Conservation (phyloP, 2,888 invertebrate genomes). For the Tineola bisselliella region DNA sequence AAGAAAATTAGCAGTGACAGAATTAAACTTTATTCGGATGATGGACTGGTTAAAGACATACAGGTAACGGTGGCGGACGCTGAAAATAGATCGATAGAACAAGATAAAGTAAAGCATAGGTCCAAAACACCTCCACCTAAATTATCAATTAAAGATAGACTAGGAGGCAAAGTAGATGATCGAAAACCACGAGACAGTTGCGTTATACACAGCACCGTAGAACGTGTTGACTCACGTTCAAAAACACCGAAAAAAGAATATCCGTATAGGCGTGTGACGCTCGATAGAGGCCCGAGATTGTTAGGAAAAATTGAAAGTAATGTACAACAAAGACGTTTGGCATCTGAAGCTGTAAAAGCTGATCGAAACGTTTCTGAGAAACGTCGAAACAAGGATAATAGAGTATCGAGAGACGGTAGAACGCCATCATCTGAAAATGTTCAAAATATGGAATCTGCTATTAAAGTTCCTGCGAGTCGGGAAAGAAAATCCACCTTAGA, state of each 20-base stretch:
- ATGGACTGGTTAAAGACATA: conserved; percentile 39
- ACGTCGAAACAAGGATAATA: conserved; percentile 26
- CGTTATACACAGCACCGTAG: conserved; percentile 63
- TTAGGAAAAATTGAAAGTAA: conserved; percentile 37
- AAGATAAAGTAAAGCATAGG: conserved; percentile 46
- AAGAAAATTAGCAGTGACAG: conserved; percentile 77
- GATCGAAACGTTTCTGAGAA: conserved; percentile 37
- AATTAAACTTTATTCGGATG: conserved; percentile 72
- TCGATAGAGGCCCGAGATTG: conserved; percentile 45
- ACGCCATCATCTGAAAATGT: conserved; percentile 15
- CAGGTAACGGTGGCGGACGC: conserved; percentile 62
- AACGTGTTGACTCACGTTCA: conserved; percentile 63
- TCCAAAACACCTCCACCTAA: conserved; percentile 70
- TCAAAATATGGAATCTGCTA: conserved; percentile 23
- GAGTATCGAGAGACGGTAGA: conserved; percentile 19
- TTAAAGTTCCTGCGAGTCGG: conserved; percentile 26
- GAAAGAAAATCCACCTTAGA: conserved; percentile 74
- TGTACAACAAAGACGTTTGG: conserved; percentile 14
- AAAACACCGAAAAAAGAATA: conserved; percentile 59
- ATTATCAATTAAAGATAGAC: conserved; percentile 80
- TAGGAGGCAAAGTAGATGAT: conserved; percentile 80
- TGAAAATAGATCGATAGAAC: conserved; percentile 53
- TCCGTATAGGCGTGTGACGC: conserved; percentile 60
- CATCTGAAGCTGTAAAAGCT: conserved; percentile 22
- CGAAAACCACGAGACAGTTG: conserved; percentile 62